Evolutionary conservation across 2,797 vertebrate species (phyloP).

Genomic region (Xenentodon cancila): DNA sequence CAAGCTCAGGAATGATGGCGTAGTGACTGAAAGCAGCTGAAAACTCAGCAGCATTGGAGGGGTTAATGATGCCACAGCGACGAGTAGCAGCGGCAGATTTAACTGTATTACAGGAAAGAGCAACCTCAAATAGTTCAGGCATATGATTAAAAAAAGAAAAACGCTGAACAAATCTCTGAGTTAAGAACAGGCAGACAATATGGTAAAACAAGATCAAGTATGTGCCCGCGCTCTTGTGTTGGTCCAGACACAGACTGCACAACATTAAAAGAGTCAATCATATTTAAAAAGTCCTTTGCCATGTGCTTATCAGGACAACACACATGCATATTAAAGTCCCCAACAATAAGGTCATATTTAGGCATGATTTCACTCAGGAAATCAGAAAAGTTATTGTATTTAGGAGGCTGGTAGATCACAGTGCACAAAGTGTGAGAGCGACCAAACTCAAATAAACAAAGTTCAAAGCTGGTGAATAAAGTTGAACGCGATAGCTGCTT

Average conservation of each 20-base stretch:
- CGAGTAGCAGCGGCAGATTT: not conserved
- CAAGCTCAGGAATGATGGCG: not conserved
- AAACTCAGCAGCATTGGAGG: not conserved
- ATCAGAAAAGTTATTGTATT: conserved; percentile 11
- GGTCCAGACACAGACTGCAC: not conserved
- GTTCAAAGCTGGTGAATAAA: too few relatives aligned
- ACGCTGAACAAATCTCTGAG: not conserved
- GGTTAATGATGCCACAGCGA: not conserved
- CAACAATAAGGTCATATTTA: too few relatives aligned
- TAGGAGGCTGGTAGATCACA: not conserved
- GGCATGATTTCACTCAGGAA: too few relatives aligned
- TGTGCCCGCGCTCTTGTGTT: not conserved
- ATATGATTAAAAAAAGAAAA: not conserved
- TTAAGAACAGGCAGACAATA: not conserved
- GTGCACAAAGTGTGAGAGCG: too few relatives aligned
- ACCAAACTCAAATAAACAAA: too few relatives aligned
- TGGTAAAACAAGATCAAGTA: conserved; percentile 2
- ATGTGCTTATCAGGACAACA: not conserved
- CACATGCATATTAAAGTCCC: not conserved
- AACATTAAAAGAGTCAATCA: not conserved
- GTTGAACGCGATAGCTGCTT: too few relatives aligned
- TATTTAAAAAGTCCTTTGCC: not conserved
- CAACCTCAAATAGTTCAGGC: not conserved
- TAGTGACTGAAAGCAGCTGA: not conserved
- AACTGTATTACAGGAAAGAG: not conserved